Conservation (phyloP, 2,113 vertebrate genomes). For the Pungitius pungitius region DNA sequence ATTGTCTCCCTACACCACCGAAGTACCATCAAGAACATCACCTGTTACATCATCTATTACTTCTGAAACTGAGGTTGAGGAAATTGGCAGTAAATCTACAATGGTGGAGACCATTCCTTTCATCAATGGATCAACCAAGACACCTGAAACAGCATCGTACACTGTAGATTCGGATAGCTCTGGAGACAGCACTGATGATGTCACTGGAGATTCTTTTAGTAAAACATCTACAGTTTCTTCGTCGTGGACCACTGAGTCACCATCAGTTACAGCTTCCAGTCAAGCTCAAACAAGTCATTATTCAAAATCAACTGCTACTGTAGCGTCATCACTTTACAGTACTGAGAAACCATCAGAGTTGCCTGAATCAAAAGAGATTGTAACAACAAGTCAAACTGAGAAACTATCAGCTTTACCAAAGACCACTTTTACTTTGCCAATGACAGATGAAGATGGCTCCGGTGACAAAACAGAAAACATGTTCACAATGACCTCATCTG, state of each 20-base stretch:
- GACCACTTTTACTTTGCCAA: too few species aligned
- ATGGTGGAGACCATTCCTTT: neutral
- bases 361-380: neutral
- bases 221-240: too few species aligned
- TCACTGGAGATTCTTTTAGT: too few species aligned
- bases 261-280: too few species aligned
- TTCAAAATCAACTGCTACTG: too few species aligned
- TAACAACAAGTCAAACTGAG: too few species aligned
- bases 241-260: too few species aligned
- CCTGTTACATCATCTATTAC: neutral
- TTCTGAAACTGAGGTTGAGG: too few species aligned
- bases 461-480: neutral
- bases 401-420: too few species aligned
- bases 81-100: too few species aligned
- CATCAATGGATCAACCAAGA: neutral
- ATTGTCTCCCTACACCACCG: neutral
- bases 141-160: neutral
- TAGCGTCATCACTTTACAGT: neutral
- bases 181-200: neutral
- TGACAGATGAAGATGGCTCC: conserved; percentile 23
- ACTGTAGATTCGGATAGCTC: conserved; percentile 16
- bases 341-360: neutral
- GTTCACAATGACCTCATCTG: neutral
- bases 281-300: too few species aligned
- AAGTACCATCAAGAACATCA: neutral